These are phyloP conservation scores for Thunnus albacares DNA, from an alignment of 2,797 vertebrate genomes.

Conservation along the genomic window DNA sequence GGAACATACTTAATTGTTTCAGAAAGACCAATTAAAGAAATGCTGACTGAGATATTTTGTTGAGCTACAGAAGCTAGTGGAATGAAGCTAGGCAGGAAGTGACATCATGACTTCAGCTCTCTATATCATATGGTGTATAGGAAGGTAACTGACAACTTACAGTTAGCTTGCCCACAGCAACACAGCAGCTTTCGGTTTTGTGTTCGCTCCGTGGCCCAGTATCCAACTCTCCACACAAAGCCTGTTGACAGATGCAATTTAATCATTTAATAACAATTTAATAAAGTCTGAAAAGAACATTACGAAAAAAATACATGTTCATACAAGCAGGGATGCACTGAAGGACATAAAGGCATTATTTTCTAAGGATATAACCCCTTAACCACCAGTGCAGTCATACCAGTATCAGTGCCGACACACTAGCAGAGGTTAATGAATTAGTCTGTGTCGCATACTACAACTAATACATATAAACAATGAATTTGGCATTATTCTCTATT, in stretches of 20 bases:
- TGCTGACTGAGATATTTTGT: no score
- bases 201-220: slow-evolving; percentile 51
- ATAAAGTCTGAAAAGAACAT: not conserved
- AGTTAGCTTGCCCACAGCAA: slow-evolving; percentile 77
- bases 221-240: slow-evolving; percentile 63
- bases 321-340: not conserved
- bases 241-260: slow-evolving; percentile 68
- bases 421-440: not conserved
- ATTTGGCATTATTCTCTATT: not conserved
- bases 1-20: no score
- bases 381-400: not conserved
- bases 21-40: no score
- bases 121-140: not conserved
- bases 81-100: not conserved
- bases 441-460: not conserved
- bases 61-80: no score
- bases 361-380: not conserved
- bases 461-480: not conserved
- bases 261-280: not conserved
- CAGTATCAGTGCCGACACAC: not conserved
- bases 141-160: slow-evolving; percentile 69
- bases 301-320: not conserved
- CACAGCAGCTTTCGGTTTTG: slow-evolving; percentile 66
- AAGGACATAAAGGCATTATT: not conserved
- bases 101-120: not conserved